These are phyloP conservation scores for Lepidurus packardi DNA, from an alignment of 1,140 invertebrate genomes.

Conservation along the genomic window DNA sequence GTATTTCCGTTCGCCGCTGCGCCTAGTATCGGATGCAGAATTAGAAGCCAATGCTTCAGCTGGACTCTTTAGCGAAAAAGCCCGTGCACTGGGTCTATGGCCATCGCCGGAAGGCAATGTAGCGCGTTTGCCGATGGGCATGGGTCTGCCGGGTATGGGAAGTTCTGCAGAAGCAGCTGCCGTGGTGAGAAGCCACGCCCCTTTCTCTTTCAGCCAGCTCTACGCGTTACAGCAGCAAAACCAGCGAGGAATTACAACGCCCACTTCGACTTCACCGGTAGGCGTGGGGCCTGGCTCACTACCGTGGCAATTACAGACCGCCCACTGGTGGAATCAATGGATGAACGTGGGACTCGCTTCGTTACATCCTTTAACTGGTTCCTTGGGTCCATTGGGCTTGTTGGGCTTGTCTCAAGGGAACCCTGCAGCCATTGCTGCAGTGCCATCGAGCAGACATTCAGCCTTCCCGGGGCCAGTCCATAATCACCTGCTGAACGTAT, in stretches of 20 bases:
- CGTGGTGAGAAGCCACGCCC: background rate
- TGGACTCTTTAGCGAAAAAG: background rate
- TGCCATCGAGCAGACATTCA: background rate
- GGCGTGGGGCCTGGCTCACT: background rate
- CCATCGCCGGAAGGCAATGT: background rate
- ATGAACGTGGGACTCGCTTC: background rate
- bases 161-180: background rate
- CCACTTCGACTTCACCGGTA: background rate
- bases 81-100: background rate
- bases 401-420: background rate
- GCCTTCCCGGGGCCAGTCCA: background rate
- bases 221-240: constrained; percentile 1
- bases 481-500: background rate
- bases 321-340: constrained; percentile 7
- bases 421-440: background rate
- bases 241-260: background rate
- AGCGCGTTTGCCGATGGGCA: background rate
- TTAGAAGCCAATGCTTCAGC: background rate
- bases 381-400: background rate
- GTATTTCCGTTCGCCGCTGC: background rate
- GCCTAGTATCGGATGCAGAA: background rate
- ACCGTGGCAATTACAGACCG: background rate
- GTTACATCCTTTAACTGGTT: background rate
- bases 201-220: background rate
- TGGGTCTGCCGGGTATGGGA: background rate